phyloP scores from a whole-genome alignment of 2,888 invertebrate genomes.

The Lithophane ornitopus region DNA sequence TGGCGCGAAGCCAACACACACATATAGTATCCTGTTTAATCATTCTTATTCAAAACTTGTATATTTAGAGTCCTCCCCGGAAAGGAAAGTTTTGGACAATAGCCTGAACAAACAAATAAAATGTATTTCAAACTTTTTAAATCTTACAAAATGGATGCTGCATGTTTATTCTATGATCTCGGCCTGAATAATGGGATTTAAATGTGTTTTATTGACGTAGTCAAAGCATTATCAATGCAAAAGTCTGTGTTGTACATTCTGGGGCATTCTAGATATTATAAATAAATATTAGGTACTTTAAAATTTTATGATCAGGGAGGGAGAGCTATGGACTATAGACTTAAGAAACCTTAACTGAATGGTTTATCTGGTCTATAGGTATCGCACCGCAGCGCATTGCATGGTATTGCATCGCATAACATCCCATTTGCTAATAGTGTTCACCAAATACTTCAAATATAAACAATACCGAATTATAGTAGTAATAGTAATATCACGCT shows the following conservation, averaged over 20 bases:
- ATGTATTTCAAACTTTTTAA: conserved; percentile 34
- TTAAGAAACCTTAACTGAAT: neutral
- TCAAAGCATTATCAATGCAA: conserved; percentile 27
- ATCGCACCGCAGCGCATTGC: neutral
- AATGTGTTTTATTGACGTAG: conserved; percentile 34
- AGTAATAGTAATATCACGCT: conserved; percentile 14
- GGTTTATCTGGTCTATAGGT: neutral
- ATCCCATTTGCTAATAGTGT: neutral
- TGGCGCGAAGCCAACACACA: conserved; percentile 61
- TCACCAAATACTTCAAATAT: neutral
- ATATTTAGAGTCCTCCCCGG: conserved; percentile 56
- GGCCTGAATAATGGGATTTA: conserved; percentile 35
- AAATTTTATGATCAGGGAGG: neutral
- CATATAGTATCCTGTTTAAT: conserved; percentile 61
- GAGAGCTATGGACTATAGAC: neutral
- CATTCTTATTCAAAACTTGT: conserved; percentile 65
- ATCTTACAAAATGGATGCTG: conserved; percentile 17
- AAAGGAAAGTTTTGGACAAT: conserved; percentile 64
- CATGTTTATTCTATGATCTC: conserved; percentile 46
- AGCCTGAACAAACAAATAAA: conserved; percentile 54
- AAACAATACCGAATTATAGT: conserved; percentile 19
- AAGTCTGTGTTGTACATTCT: conserved; percentile 23
- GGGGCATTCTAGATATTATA: conserved; percentile 23
- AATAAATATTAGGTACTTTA: conserved; percentile 21
- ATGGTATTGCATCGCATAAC: neutral